Percentiles rank a stretch among this genome's conserved stretches.
These are phyloP conservation scores for Drosophila pruinosa DNA, from an alignment of 1,140 invertebrate species.

Conservation along the genomic window DNA sequence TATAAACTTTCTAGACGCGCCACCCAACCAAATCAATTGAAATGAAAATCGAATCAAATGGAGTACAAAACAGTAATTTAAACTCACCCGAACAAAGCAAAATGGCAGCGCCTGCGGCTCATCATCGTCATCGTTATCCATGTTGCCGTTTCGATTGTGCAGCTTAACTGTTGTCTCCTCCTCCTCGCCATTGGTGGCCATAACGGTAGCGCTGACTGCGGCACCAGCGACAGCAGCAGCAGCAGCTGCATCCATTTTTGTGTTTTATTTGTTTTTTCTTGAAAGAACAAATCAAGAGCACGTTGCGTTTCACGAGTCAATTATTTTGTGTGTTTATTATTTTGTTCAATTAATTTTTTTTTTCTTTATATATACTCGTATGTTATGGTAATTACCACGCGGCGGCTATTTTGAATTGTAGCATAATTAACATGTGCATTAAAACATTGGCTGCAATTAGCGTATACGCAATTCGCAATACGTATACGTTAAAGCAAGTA, in stretches of 20 bases:
- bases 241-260: slow-evolving; percentile 12
- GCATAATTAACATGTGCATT: slow-evolving; percentile 35
- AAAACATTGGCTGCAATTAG: slow-evolving; percentile 23
- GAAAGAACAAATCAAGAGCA: neutral
- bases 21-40: neutral
- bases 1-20: neutral
- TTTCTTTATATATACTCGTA: too few relatives aligned
- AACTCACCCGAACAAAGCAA: slow-evolving; percentile 46
- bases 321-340: neutral
- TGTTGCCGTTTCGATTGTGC: slow-evolving; percentile 20
- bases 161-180: neutral
- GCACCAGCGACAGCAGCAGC: neutral
- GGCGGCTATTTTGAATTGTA: slow-evolving; percentile 13
- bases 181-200: slow-evolving; percentile 12
- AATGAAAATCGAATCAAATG: neutral
- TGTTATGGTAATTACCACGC: slow-evolving; percentile 22
- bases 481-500: neutral
- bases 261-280: neutral
- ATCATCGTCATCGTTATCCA: slow-evolving; percentile 34
- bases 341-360: too few relatives aligned
- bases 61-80: neutral
- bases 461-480: neutral
- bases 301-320: slow-evolving; percentile 27
- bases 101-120: slow-evolving; percentile 47
- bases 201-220: neutral